Evolutionary conservation across 1,140 invertebrate genomes (phyloP), one percentile per base, ranked within the genome.

Genomic region (Drosophila virilis): DNA sequence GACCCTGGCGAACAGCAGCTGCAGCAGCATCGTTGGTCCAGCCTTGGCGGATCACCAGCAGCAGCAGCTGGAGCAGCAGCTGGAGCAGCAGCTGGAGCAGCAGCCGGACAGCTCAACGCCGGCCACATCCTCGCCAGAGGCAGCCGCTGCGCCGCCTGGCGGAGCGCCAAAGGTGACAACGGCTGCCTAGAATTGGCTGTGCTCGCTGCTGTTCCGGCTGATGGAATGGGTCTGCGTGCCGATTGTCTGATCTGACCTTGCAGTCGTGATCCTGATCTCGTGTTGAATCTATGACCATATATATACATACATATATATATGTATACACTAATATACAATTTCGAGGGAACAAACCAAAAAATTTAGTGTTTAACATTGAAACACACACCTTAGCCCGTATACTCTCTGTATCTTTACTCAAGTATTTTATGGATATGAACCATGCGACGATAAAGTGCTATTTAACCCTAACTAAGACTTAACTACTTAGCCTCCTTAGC

Each of bases 141-240:
- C 45, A 12, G 48, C 40, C 1, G 51, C 51, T 22, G 38, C 68
- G n/a, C 70, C 66, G 52, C 61, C 62, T 68, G 78, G 72, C 8
- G 71, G 35, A 0, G 70, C 66, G 48, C 69, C 81, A 9, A 90
- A 91, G 62, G 62, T 88, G n/a, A 75, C 83, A 22, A 69, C 88
- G 70, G 79, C 81, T 54, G 90, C 90, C 76, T 91, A 91, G 89
- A 91, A 91, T 85, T 91, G 89, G 89, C 74, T 91, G 70, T 91
- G 89, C 85, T 91, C 89, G 73, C 81, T 89, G 76, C 78, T 91
- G 66, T 91, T 89, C 78, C 89, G 89, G 76, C 74, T 91, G 78
- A 82, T 91, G 76, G 89, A 91, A 89, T 91, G 89, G 89, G 84
- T 91, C 52, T 91, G 89, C 73, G 89, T 91, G 76, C 89, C 89